Conservation (phyloP, 2,113 vertebrate genomes). For the Leptobrachium leishanense region DNA sequence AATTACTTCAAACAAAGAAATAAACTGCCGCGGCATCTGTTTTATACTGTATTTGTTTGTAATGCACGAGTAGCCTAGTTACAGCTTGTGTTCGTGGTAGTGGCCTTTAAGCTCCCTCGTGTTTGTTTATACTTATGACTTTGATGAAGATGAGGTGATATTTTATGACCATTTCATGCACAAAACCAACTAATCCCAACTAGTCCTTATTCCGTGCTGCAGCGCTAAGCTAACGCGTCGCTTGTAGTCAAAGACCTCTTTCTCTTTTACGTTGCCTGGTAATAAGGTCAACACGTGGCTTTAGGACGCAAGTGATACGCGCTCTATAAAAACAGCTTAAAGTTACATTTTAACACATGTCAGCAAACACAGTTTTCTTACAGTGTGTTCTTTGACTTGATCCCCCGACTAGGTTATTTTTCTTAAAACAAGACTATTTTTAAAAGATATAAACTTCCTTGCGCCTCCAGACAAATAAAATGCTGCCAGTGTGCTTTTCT, state of each 20-base stretch:
- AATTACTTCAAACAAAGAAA: too few relatives aligned
- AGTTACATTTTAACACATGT: constrained; percentile 31
- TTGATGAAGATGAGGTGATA: too few relatives aligned
- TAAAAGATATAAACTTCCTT: constrained; percentile 28
- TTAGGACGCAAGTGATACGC: constrained; percentile 10
- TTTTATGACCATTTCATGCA: too few relatives aligned
- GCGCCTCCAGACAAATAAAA: constrained; percentile 35
- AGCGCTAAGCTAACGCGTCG: constrained; percentile 12
- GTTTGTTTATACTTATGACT: too few relatives aligned
- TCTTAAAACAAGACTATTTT: constrained; percentile 25
- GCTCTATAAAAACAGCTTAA: constrained; percentile 1
- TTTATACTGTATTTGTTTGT: too few relatives aligned
- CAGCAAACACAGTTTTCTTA: constrained; percentile 36
- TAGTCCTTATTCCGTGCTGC: constrained; percentile 4
- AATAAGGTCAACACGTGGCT: constrained; percentile 10
- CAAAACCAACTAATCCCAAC: too few relatives aligned
- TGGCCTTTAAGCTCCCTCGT: too few relatives aligned
- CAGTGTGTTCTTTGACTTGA: constrained; percentile 8
- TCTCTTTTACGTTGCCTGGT: constrained; percentile 1
- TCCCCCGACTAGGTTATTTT: constrained; percentile 37
- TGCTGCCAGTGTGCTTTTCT: constrained; percentile 22
- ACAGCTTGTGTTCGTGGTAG: too few relatives aligned
- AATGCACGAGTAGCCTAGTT: too few relatives aligned
- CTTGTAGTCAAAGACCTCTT: constrained; percentile 31
- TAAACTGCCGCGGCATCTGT: too few relatives aligned